Conservation (phyloP, 2,797 vertebrate genomes). For the Champsocephalus esox region DNA sequence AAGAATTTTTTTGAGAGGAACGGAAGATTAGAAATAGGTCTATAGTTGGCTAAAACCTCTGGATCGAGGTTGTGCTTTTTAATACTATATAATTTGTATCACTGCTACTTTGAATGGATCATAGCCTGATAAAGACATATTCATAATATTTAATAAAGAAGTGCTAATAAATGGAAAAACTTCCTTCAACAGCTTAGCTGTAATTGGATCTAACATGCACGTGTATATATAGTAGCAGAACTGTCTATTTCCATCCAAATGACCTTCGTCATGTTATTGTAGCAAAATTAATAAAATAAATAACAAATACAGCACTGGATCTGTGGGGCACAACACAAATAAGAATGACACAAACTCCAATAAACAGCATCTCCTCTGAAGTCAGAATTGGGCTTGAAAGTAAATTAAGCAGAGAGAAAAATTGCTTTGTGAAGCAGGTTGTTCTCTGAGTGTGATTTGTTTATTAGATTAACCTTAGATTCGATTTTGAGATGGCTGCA, state of each 20-base stretch:
- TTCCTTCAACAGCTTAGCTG: no score
- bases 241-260: slow-evolving; percentile 53
- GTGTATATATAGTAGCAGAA: slow-evolving; percentile 40
- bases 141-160: no score
- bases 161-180: no score
- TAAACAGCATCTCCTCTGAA: slow-evolving; percentile 72
- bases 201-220: no score
- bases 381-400: slow-evolving; percentile 58
- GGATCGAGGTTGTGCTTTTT: no score
- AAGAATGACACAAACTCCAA: slow-evolving; percentile 57
- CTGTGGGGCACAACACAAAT: slow-evolving; percentile 52
- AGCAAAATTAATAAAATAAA: slow-evolving; percentile 13
- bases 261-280: slow-evolving; percentile 52
- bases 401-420: slow-evolving; percentile 63
- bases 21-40: no score
- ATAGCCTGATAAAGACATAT: no score
- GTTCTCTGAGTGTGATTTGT: slow-evolving; percentile 71
- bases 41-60: no score
- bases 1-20: no score
- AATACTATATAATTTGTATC: no score
- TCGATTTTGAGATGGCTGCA: slow-evolving; percentile 72
- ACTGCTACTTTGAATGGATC: no score
- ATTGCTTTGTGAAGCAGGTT: slow-evolving; percentile 68
- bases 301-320: slow-evolving; percentile 47
- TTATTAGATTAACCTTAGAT: slow-evolving; percentile 80